These are phyloP conservation scores for Acanthoscelides obtectus DNA, from an alignment of 2,888 invertebrate species.

Conservation along the genomic window DNA sequence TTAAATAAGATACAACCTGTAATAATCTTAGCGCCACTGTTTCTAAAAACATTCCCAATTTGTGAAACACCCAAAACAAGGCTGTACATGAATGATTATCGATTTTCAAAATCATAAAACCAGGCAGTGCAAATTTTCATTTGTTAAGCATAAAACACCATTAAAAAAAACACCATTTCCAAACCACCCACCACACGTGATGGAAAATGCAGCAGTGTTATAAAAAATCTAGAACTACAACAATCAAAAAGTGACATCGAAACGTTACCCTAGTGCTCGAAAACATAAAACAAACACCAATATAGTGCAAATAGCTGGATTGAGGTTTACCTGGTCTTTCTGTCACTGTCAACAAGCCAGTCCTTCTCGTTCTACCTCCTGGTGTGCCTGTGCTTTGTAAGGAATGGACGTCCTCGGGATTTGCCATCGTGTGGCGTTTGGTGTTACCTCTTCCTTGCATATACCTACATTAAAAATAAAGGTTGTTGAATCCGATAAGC, in stretches of 20 bases:
- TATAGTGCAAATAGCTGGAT: background rate
- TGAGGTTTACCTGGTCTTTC: conserved; percentile 71
- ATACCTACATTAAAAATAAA: conserved; percentile 62
- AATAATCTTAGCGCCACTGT: no score
- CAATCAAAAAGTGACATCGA: background rate
- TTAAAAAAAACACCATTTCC: conserved; percentile 1
- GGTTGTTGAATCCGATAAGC: no score
- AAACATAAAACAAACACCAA: background rate
- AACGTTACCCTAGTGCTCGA: background rate
- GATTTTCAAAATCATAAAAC: background rate
- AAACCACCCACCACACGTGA: background rate
- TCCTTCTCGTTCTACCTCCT: conserved; percentile 61
- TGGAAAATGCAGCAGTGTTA: background rate
- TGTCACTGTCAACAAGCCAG: conserved; percentile 80
- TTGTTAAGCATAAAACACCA: background rate
- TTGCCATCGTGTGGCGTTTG: conserved; percentile 76
- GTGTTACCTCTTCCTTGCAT: conserved; percentile 70
- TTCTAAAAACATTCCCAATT: no score
- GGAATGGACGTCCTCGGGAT: conserved; percentile 62
- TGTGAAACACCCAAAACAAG: no score
- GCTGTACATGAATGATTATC: no score
- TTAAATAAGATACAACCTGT: no score
- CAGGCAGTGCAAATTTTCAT: background rate
- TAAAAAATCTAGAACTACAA: background rate
- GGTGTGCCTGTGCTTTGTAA: conserved; percentile 35